A percentile compares a stretch with the other conserved stretches of the same genome.
Conservation (phyloP, 1,140 invertebrate genomes). For the Eriocheir sinensis region DNA sequence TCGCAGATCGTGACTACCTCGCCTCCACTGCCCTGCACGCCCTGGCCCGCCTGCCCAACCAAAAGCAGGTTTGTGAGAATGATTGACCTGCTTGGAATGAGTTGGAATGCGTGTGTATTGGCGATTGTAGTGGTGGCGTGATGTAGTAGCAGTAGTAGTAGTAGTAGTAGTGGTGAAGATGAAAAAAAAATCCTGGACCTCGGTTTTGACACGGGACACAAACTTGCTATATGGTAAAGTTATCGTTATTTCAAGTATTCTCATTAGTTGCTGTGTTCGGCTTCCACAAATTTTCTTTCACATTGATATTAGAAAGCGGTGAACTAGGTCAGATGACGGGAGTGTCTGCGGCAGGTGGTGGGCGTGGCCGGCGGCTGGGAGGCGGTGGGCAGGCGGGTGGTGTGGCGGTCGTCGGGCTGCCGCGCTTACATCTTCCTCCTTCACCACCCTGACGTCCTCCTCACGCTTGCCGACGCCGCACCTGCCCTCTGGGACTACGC, state of each 20-base stretch:
- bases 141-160: conserved; percentile 3
- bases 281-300: neutral
- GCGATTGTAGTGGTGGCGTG: neutral
- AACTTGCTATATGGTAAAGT: neutral
- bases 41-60: neutral
- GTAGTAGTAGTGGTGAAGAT: neutral
- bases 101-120: too few species aligned
- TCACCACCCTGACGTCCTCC: neutral
- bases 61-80: neutral
- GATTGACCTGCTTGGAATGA: too few species aligned
- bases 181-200: neutral
- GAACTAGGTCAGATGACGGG: neutral
- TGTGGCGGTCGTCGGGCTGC: neutral
- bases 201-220: too few species aligned
- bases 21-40: neutral
- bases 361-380: neutral
- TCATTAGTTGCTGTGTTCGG: neutral
- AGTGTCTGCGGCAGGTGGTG: neutral
- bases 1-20: neutral
- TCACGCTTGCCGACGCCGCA: neutral
- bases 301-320: too few species aligned
- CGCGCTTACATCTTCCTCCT: neutral
- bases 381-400: neutral
- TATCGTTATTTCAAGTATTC: neutral
- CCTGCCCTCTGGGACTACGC: neutral